Evolutionary conservation across 2,888 invertebrate genomes (phyloP), one percentile per base, ranked within the genome.

Genomic region (Scelioninae gen. 2): DNA sequence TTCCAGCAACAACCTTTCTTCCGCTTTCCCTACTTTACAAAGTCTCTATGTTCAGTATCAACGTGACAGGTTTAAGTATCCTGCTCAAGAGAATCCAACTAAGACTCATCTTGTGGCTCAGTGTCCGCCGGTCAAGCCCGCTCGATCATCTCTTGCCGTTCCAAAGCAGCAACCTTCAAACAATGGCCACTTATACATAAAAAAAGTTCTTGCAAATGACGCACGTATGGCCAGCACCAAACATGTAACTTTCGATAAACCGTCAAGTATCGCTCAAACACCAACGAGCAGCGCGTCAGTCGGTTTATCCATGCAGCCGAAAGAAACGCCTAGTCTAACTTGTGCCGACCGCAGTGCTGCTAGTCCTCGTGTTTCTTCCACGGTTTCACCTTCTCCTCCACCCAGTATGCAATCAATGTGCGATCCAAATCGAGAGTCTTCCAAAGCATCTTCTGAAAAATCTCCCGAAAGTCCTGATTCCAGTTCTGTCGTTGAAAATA

Each of bases 381-480:
- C 83, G 2, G 83, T 81, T 2, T 83, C 83, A 3, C 82, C 83
- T 0, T 81, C 83, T 0, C 83, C 83, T 2, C 82, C 83, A 2
- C 81, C 81, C 11, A 57, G 53, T 7, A 76, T n/a, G n/a, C n/a
- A n/a, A n/a, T n/a, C n/a, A n/a, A n/a, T n/a, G n/a, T n/a, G n/a
- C n/a, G n/a, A n/a, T n/a, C n/a, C n/a, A n/a, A n/a, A n/a, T n/a
- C n/a, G n/a, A n/a, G n/a, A n/a, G n/a, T n/a, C n/a, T n/a, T n/a
- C 52, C 7, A 82, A 82, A 45, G 76, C 78, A 3, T 77, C 78
- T 0, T 79, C 80, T 11, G 81, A 73, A 9, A 82, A 83, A 22
- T 81, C 81, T 1, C 83, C 83, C 0, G 83, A 81, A 5, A 83
- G 83, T 67, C 83, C 83, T 0, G 83, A 83, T 41, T 83, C 83